phyloP scores from a whole-genome alignment of 1,140 invertebrate species.

The Aphis gossypii region DNA sequence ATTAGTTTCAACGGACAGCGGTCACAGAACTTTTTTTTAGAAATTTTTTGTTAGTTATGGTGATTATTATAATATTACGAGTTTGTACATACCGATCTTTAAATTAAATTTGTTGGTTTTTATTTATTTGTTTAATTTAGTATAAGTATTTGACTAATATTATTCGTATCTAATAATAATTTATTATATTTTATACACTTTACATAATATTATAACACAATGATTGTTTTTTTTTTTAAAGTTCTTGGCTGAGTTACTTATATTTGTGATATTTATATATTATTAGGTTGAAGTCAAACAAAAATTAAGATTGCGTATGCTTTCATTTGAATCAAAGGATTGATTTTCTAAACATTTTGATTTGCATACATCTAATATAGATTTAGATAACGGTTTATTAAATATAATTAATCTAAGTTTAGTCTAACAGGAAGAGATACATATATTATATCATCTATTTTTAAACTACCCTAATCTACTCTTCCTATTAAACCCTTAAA shows the following conservation, averaged over 20 bases:
- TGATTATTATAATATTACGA: not conserved
- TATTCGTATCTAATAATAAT: not conserved
- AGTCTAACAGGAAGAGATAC: not conserved
- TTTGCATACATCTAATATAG: not conserved
- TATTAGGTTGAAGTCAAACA: not conserved
- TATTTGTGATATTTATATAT: not conserved
- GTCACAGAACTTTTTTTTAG: no score
- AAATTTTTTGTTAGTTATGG: no score
- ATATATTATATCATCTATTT: not conserved
- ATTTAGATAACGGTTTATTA: not conserved
- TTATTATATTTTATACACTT: not conserved
- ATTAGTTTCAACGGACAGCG: no score
- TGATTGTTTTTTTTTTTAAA: not conserved
- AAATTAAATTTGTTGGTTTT: not conserved
- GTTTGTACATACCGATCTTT: not conserved
- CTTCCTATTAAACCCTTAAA: not conserved
- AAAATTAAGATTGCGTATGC: not conserved
- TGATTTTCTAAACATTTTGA: not conserved
- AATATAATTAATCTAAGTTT: conserved; percentile 20
- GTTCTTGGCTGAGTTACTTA: not conserved
- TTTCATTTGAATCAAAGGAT: not conserved
- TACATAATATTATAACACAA: not conserved
- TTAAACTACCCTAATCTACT: not conserved
- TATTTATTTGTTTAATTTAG: not conserved
- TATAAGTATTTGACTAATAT: not conserved